Percentiles rank a stretch among this genome's conserved stretches.
Evolutionary conservation across 2,113 vertebrate species (phyloP).

Genomic region (cat (Felis catus)): DNA sequence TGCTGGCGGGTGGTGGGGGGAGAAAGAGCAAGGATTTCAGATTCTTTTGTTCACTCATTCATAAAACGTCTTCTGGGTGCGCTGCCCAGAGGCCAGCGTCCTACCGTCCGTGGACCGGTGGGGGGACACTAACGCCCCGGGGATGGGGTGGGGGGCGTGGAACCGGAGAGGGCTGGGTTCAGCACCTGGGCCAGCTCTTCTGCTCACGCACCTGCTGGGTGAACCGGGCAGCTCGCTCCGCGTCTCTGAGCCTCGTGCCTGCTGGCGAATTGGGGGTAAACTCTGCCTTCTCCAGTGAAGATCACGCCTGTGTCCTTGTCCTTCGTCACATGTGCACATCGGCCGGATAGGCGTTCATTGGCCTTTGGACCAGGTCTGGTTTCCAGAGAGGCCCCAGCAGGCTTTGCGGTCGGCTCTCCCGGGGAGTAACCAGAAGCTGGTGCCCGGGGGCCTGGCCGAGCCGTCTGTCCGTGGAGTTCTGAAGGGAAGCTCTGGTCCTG

Average conservation of each 20-base stretch:
- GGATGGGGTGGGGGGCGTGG: fast-evolving
- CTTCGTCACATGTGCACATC: fast-evolving
- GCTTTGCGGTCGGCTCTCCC: fast-evolving
- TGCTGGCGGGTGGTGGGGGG: background rate
- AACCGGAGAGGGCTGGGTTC: background rate
- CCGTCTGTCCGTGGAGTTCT: background rate
- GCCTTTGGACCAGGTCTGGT: background rate
- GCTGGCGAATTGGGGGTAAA: background rate
- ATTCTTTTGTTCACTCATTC: constrained; percentile 53
- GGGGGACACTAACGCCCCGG: background rate
- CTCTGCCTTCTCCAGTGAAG: fast-evolving
- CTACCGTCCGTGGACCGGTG: fast-evolving
- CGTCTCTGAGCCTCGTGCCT: background rate
- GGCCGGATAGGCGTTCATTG: fast-evolving
- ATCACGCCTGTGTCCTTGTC: no score
- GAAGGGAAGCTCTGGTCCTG: background rate
- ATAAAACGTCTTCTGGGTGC: constrained; percentile 7
- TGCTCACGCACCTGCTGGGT: fast-evolving
- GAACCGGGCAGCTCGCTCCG: fast-evolving
- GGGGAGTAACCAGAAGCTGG: background rate
- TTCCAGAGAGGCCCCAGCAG: background rate
- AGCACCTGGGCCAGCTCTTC: fast-evolving
- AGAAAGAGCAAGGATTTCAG: fast-evolving
- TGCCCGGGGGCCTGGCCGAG: fast-evolving
- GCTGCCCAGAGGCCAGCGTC: fast-evolving